Evolutionary conservation across 2,113 vertebrate species (phyloP).

Genomic region (Athene noctua): DNA sequence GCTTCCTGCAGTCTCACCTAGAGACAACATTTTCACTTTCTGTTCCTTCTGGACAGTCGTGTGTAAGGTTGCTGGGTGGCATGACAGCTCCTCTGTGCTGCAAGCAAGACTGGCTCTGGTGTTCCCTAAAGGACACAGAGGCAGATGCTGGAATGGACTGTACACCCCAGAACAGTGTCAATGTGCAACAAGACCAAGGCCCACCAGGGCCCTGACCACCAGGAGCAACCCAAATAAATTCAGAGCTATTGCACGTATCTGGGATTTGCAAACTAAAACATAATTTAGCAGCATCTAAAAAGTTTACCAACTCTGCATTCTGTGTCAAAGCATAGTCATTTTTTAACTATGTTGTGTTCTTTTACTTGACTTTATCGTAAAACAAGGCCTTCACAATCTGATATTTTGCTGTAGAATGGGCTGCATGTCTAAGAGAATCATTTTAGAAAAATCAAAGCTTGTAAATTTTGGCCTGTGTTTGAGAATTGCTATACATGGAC

Average conservation of each 20-base stretch:
- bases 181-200: neutral
- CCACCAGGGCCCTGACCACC: neutral
- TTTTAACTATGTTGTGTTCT: neutral
- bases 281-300: neutral
- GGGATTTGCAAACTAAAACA: neutral
- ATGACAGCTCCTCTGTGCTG: neutral
- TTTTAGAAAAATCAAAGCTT: neutral
- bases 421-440: neutral
- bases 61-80: neutral
- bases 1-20: neutral
- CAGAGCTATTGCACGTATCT: neutral
- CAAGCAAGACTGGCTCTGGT: neutral
- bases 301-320: neutral
- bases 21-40: neutral
- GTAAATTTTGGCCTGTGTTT: neutral
- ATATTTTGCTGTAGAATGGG: neutral
- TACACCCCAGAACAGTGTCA: fast-evolving
- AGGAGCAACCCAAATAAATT: neutral
- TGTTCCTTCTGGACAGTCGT: neutral
- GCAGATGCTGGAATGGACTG: neutral
- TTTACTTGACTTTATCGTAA: neutral
- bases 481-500: neutral
- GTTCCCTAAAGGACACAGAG: neutral
- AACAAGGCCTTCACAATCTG: neutral
- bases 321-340: neutral